A percentile compares a stretch with the other conserved stretches of the same genome.
Conservation (phyloP, 2,888 invertebrate genomes). For the Pristionchus maxplancki region DNA sequence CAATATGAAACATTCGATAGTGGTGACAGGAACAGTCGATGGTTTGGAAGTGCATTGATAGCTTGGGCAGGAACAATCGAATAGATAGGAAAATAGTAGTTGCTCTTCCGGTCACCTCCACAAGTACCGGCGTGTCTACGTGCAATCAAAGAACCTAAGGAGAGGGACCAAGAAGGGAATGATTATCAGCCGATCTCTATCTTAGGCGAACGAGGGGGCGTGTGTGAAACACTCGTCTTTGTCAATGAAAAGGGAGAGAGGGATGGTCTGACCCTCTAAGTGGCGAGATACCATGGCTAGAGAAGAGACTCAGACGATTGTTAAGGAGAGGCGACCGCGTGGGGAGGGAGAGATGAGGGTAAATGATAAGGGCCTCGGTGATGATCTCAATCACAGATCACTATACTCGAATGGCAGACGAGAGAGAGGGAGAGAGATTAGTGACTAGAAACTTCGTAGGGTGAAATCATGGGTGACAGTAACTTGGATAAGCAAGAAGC, state of each 20-base stretch:
- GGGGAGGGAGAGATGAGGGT: constrained; percentile 3
- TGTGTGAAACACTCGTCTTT: constrained; percentile 9
- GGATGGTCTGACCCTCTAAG: no score
- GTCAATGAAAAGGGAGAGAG: constrained; percentile 33
- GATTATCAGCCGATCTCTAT: neutral
- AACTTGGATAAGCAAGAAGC: neutral
- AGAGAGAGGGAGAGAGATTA: neutral
- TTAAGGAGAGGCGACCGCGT: constrained; percentile 2
- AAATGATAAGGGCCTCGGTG: neutral
- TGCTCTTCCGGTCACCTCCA: no score
- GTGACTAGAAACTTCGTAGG: constrained; percentile 5
- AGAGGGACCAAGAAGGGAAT: neutral
- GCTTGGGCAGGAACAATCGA: no score
- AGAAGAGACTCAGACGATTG: no score
- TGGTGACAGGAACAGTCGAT: neutral
- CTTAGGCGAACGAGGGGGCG: constrained; percentile 14
- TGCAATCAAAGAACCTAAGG: no score
- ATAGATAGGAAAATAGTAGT: no score
- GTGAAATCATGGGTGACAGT: neutral
- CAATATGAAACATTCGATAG: neutral
- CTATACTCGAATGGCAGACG: neutral
- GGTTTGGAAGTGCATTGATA: no score
- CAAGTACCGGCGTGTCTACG: no score
- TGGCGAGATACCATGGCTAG: no score
- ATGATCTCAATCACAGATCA: neutral